These are phyloP conservation scores for Pungitius pungitius DNA, from an alignment of 2,113 vertebrate species.

Conservation along the genomic window DNA sequence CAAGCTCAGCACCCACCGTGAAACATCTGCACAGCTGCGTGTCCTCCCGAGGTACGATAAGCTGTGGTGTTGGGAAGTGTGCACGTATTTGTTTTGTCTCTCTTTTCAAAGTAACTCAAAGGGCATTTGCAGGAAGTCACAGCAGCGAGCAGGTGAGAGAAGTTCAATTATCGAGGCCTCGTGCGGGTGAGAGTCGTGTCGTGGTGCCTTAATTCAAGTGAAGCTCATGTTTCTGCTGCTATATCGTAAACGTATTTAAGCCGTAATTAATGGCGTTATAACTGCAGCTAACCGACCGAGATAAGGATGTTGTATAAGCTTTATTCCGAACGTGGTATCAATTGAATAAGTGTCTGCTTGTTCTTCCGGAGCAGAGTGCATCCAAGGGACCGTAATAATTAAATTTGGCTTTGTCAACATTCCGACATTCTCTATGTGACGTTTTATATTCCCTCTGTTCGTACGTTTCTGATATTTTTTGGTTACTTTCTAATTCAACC, in stretches of 20 bases:
- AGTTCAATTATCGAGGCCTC: too few species aligned
- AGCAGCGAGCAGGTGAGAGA: constrained; percentile 6
- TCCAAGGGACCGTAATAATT: neutral
- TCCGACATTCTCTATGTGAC: rapidly evolving
- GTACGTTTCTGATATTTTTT: neutral
- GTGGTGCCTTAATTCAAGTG: neutral
- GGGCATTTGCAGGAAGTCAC: neutral
- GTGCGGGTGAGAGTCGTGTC: neutral
- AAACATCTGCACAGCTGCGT: neutral
- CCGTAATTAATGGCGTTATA: neutral
- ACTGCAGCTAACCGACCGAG: neutral
- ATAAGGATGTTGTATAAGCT: neutral
- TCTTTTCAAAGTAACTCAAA: neutral
- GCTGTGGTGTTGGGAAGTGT: neutral
- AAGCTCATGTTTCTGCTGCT: neutral
- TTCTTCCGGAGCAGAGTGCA: neutral
- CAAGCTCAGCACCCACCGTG: neutral
- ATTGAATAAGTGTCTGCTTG: neutral
- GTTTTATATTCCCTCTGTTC: too few species aligned
- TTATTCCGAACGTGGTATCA: neutral
- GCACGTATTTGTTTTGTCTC: neutral
- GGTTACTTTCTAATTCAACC: neutral
- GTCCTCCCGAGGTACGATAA: neutral
- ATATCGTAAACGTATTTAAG: neutral
- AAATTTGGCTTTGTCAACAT: neutral